Evolutionary conservation across 2,797 vertebrate genomes (phyloP), one percentile per base, ranked within the genome.

Genomic region (Synanceia verrucosa): DNA sequence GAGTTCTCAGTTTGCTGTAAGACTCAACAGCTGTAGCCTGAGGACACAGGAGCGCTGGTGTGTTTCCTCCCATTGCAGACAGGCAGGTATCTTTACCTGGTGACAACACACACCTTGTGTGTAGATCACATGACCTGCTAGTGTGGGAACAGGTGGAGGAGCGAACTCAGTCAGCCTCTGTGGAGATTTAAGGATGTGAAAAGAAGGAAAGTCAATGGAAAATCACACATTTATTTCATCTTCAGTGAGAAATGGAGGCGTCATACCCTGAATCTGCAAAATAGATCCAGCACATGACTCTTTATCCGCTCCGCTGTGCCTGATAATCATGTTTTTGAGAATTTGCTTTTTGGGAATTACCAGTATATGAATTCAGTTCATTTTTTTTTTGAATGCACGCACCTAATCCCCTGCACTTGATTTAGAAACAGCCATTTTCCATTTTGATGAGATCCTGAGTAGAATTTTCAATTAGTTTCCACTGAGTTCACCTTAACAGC

Each of bases 381-480:
- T 85, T 83, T 75, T 41, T 71, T 85, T 83, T 75, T 41, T 71
- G 79, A 72, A 76, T 71, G 60, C 37, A 58, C 21, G 31, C 51
- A 59, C 57, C 83, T 86, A 86, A 84, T 85, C 88, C 82, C 53
- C 52, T 51, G 48, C 58, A 57, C 70, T 82, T 81, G 82, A 90
- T 86, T 81, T 83, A 85, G 81, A 83, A 82, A 78, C 28, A 82
- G 46, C 19, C 51, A 66, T 82, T 86, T 88, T 78, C 70, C 78
- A 58, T 85, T 79, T 81, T 78, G 70, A 81, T 79, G 77, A 78
- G 53, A 63, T 67, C 44, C 65, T 76, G 67, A 76, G 71, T 62
- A 10, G 72, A 83, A 82, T 73, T 83, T 86, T 82, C 77, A 84
- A 88, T 89, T 89, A 88, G 73, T 66, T 82, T 71, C 58, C 52